A percentile compares a stretch with the other conserved stretches of the same genome.
phyloP scores from a whole-genome alignment of 2,797 vertebrate species.

The Lacerta agilis region DNA sequence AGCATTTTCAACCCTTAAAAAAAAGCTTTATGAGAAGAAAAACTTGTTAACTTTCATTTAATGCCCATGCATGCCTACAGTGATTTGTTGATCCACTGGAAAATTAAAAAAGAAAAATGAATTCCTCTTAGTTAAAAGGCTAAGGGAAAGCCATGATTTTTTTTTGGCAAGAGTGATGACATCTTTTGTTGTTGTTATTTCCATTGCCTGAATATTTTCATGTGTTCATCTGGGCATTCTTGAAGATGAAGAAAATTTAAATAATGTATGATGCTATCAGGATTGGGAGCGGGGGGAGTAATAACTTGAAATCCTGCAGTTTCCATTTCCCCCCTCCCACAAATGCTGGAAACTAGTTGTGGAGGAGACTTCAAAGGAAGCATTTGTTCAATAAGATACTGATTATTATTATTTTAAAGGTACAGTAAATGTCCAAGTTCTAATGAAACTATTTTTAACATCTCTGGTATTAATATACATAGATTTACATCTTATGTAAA shows the following conservation, averaged over 20 bases:
- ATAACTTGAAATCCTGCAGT: conserved; percentile 24
- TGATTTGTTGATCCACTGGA: conserved; percentile 9
- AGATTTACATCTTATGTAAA: not conserved
- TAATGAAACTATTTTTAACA: not conserved
- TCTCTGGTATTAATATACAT: not conserved
- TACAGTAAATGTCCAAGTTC: not conserved
- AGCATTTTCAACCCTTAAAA: conserved; percentile 20
- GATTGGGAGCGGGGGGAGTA: not conserved
- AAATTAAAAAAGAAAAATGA: conserved; percentile 28
- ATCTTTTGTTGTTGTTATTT: conserved; percentile 22
- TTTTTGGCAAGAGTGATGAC: conserved; percentile 25
- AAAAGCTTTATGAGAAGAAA: not conserved
- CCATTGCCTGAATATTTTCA: conserved; percentile 42
- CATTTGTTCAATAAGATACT: conserved; percentile 19
- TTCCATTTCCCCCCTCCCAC: not conserved
- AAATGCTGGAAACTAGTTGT: conserved; percentile 31
- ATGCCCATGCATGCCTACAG: not conserved
- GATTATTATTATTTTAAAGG: not conserved
- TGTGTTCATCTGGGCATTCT: conserved; percentile 44
- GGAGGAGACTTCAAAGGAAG: conserved; percentile 17
- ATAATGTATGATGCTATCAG: conserved; percentile 51
- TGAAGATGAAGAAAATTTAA: conserved; percentile 54
- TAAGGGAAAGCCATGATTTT: not conserved
- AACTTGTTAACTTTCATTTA: conserved; percentile 36
- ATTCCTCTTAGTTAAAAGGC: conserved; percentile 10